Evolutionary conservation across 2,113 vertebrate genomes (phyloP).

Genomic region (Syngnathoides biaculeatus): DNA sequence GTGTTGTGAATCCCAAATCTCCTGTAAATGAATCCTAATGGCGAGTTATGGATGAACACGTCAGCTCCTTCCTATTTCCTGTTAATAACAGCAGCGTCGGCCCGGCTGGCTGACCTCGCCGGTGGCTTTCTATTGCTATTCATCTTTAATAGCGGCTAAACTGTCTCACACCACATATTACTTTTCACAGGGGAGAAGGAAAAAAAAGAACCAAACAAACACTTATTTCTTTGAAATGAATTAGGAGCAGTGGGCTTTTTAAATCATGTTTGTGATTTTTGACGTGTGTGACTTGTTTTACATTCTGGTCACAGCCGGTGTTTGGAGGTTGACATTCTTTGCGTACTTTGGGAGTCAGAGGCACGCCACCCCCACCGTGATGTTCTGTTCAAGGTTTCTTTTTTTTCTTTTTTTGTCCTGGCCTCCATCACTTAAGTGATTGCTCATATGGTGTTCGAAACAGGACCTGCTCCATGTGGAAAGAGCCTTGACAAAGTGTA

Average conservation of each 20-base stretch:
- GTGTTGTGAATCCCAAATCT: slow-evolving; percentile 60
- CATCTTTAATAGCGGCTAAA: slow-evolving; percentile 48
- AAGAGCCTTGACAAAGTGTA: neutral
- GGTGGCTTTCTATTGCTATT: slow-evolving; percentile 45
- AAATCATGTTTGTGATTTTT: neutral
- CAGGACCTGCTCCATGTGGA: neutral
- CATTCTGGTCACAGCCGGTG: neutral
- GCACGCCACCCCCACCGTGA: neutral
- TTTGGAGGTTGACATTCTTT: neutral
- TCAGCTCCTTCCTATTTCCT: slow-evolving; percentile 56
- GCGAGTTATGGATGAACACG: slow-evolving; percentile 47
- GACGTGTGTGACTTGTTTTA: neutral
- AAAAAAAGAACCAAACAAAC: slow-evolving; percentile 17
- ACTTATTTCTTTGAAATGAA: slow-evolving; percentile 12
- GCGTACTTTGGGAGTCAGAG: neutral
- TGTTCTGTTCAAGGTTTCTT: neutral
- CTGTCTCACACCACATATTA: slow-evolving; percentile 28
- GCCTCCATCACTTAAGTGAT: neutral
- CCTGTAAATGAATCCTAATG: slow-evolving; percentile 60
- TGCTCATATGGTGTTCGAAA: neutral
- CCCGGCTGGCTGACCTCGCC: slow-evolving; percentile 38
- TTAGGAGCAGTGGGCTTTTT: slow-evolving; percentile 3
- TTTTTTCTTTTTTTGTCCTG: neutral
- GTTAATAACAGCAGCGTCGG: slow-evolving; percentile 49
- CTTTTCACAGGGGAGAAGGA: slow-evolving; percentile 16